Conservation (phyloP, 2,888 invertebrate genomes). For the Agelastica alni region DNA sequence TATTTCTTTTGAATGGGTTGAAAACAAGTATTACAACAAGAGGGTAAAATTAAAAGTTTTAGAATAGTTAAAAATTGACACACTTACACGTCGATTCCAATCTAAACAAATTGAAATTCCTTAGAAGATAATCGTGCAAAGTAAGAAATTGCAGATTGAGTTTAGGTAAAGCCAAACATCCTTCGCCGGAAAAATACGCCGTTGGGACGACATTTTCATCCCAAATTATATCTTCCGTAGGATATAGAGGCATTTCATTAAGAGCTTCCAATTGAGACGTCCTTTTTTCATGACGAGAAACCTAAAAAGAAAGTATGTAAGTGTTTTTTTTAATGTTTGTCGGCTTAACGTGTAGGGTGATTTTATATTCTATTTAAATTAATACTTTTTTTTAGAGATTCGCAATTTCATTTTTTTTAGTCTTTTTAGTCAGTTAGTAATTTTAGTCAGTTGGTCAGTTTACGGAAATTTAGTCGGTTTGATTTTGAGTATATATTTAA, state of each 20-base stretch:
- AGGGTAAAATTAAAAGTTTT: too few relatives aligned
- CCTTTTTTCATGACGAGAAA: conserved; percentile 84
- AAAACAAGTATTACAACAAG: too few relatives aligned
- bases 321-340: background rate
- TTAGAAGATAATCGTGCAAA: conserved; percentile 93
- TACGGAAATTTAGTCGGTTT: too few relatives aligned
- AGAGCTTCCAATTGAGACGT: conserved; percentile 92
- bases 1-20: too few relatives aligned
- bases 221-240: conserved; percentile 98
- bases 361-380: too few relatives aligned
- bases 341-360: too few relatives aligned
- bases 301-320: conserved; percentile 59
- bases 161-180: conserved; percentile 94
- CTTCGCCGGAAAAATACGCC: conserved; percentile 95
- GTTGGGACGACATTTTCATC: conserved; percentile 98
- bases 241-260: conserved; percentile 98
- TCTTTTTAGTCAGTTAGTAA: too few relatives aligned
- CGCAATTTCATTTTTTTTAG: too few relatives aligned
- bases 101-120: conserved; percentile 97
- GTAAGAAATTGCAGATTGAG: conserved; percentile 97
- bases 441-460: too few relatives aligned
- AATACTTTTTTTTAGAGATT: too few relatives aligned
- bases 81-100: conserved; percentile 94
- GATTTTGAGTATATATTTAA: too few relatives aligned
- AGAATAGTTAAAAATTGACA: too few relatives aligned